These are phyloP conservation scores for Tetheella fluctuosa DNA, from an alignment of 2,888 invertebrate genomes.

Conservation along the genomic window DNA sequence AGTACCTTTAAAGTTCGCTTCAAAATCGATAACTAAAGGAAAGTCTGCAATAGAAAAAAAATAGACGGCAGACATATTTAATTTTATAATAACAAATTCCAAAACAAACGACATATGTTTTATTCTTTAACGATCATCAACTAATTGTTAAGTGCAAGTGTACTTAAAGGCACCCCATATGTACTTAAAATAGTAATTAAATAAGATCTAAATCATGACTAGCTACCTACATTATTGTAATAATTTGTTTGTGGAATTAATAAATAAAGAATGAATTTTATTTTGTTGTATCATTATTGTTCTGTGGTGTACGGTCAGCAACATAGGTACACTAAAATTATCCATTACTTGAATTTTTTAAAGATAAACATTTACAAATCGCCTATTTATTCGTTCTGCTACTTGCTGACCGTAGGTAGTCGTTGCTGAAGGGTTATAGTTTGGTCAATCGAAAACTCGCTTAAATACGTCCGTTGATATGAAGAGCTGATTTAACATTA, in stretches of 20 bases:
- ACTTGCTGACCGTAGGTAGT: no score
- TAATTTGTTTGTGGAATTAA: constrained; percentile 74
- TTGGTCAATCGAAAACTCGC: no score
- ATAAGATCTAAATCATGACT: constrained; percentile 50
- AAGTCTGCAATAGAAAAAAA: neutral
- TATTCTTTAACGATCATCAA: constrained; percentile 28
- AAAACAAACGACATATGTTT: constrained; percentile 1
- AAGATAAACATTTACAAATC: no score
- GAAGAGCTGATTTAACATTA: no score
- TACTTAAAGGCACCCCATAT: constrained; percentile 17
- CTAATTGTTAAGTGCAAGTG: constrained; percentile 42
- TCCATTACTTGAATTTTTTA: no score
- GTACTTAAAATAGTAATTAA: neutral
- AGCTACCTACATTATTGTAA: constrained; percentile 59
- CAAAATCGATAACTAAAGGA: no score
- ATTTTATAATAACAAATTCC: constrained; percentile 6
- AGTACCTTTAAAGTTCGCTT: no score
- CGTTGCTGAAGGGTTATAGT: no score
- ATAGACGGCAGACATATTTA: neutral
- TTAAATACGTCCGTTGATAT: no score
- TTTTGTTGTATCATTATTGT: constrained; percentile 27
- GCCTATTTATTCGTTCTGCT: no score
- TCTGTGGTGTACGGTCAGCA: neutral
- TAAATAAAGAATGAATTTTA: constrained; percentile 71
- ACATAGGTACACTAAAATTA: no score